Percentiles rank a stretch among this genome's conserved stretches.
phyloP scores from a whole-genome alignment of 2,113 vertebrate species.

The Takifugu bimaculatus region DNA sequence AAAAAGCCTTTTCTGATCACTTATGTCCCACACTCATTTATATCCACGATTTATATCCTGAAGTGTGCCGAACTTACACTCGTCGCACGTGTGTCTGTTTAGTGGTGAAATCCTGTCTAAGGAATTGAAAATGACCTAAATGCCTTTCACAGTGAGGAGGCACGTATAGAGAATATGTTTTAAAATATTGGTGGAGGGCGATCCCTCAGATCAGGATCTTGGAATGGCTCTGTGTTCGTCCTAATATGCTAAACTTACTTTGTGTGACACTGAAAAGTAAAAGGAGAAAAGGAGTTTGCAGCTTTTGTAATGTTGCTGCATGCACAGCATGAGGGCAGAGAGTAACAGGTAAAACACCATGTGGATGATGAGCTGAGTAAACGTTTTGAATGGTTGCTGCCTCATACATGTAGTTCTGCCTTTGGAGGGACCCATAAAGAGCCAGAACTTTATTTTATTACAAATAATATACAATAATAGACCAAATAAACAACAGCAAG shows the following conservation, averaged over 20 bases:
- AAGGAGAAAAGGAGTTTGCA: background rate
- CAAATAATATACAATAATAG: too few species aligned
- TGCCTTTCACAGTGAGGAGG: constrained; percentile 33
- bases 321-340: background rate
- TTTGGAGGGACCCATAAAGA: too few species aligned
- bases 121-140: constrained; percentile 37
- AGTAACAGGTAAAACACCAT: too few species aligned
- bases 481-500: too few species aligned
- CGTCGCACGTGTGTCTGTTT: constrained; percentile 70
- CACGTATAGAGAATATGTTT: background rate
- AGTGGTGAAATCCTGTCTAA: constrained; percentile 54
- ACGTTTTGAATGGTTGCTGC: too few species aligned
- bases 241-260: background rate
- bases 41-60: constrained; percentile 40
- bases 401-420: background rate
- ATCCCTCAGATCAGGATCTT: too few species aligned
- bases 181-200: too few species aligned
- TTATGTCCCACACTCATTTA: constrained; percentile 48
- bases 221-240: too few species aligned
- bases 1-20: constrained; percentile 58
- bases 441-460: too few species aligned
- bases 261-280: background rate
- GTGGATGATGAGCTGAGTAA: too few species aligned
- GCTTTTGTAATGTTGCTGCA: background rate
- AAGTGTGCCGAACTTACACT: constrained; percentile 34